Percentiles rank a stretch among this genome's conserved stretches.
Conservation (phyloP, 2,113 vertebrate genomes). For the Lophotis ruficrista region DNA sequence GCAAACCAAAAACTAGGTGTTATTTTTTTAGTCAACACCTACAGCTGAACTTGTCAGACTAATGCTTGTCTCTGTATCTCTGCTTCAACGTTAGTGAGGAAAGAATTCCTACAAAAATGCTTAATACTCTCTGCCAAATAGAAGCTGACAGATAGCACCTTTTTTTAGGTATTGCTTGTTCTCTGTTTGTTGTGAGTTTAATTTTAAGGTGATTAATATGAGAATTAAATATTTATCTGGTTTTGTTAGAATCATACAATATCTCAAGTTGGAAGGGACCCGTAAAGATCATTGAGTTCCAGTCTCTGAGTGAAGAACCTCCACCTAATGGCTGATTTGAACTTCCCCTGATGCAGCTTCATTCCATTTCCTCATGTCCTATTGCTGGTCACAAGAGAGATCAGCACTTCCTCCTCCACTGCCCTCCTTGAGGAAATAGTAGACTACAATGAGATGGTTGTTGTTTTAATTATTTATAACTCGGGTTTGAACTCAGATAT, state of each 20-base stretch:
- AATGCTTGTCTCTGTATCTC: neutral
- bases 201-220: neutral
- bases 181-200: neutral
- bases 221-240: neutral
- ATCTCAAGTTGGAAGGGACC: no score
- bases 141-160: neutral
- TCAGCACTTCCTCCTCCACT: neutral
- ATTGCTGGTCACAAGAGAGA: neutral
- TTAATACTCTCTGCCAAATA: neutral
- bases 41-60: neutral
- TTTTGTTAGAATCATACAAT: neutral
- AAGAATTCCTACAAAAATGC: neutral
- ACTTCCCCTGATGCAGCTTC: neutral
- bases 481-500: neutral
- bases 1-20: neutral
- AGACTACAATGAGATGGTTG: accelerated
- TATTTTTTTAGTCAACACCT: neutral
- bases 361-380: neutral
- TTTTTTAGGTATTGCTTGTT: neutral
- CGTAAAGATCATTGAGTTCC: no score
- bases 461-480: neutral
- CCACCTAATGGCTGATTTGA: neutral
- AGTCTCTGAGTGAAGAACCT: neutral
- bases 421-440: neutral
- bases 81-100: neutral